Evolutionary conservation across 2,888 invertebrate species (phyloP).

Genomic region (Acronicta leporina): DNA sequence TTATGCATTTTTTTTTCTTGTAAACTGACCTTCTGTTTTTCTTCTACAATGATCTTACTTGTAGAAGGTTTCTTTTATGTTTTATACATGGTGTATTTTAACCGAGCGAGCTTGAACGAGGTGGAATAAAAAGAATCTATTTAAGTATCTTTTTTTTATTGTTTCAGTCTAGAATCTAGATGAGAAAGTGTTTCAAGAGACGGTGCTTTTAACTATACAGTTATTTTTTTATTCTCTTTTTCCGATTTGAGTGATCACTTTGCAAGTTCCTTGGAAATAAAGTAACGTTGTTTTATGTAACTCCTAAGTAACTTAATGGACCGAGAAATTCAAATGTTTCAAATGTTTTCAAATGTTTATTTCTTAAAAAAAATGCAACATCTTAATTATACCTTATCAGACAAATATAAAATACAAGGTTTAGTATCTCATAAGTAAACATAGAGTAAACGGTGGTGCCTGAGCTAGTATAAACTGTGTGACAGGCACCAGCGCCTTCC

Average conservation of each 20-base stretch:
- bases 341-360: too few relatives aligned
- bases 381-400: too few relatives aligned
- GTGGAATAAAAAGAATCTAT: slow-evolving; percentile 22
- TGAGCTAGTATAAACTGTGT: too few relatives aligned
- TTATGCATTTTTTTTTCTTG: too few relatives aligned
- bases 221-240: slow-evolving; percentile 18
- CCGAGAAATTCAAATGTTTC: too few relatives aligned
- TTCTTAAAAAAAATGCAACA: too few relatives aligned
- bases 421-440: too few relatives aligned
- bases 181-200: slow-evolving; percentile 16
- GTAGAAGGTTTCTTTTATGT: slow-evolving; percentile 26
- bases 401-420: too few relatives aligned
- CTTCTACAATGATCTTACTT: background rate
- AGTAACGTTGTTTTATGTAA: too few relatives aligned
- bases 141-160: slow-evolving; percentile 36
- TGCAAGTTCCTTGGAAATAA: background rate
- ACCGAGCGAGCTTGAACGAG: slow-evolving; percentile 18
- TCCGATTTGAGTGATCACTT: background rate
- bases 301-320: too few relatives aligned
- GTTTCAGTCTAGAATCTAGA: slow-evolving; percentile 11
- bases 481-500: too few relatives aligned
- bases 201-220: background rate
- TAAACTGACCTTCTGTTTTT: slow-evolving; percentile 5
- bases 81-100: slow-evolving; percentile 21
- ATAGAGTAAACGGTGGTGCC: too few relatives aligned